phyloP scores from a whole-genome alignment of 2,888 invertebrate species.

The Odiellus spinosus region DNA sequence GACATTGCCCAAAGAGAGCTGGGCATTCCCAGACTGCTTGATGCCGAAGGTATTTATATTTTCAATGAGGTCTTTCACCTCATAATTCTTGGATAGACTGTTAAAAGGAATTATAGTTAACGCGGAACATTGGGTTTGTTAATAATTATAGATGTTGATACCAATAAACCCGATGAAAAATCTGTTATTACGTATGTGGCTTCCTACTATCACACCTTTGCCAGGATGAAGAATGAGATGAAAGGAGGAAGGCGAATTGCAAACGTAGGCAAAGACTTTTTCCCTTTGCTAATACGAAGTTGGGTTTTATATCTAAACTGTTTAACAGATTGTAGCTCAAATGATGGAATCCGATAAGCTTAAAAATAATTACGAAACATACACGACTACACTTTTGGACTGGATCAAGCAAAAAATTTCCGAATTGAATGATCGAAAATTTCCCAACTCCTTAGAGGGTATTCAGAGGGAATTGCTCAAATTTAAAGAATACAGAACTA shows the following conservation, averaged over 20 bases:
- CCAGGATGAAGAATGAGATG: conserved; percentile 95
- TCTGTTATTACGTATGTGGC: conserved; percentile 98
- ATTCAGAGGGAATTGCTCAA: conserved; percentile 67
- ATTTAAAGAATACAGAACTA: conserved; percentile 89
- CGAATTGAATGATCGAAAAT: conserved; percentile 64
- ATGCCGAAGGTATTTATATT: conserved; percentile 72
- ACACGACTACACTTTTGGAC: conserved; percentile 68
- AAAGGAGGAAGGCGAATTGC: conserved; percentile 94
- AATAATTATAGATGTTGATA: conserved; percentile 73
- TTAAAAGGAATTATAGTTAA: too few relatives aligned
- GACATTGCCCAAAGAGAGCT: conserved; percentile 81
- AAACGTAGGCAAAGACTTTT: conserved; percentile 62
- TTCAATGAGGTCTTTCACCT: too few relatives aligned
- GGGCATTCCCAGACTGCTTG: conserved; percentile 79
- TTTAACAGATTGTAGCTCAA: conserved; percentile 86
- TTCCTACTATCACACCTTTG: conserved; percentile 97
- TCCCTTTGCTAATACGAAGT: conserved; percentile 5
- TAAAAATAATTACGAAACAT: conserved; percentile 70
- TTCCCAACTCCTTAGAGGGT: conserved; percentile 87
- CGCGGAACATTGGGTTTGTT: too few relatives aligned
- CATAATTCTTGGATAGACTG: too few relatives aligned
- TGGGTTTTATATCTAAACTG: too few relatives aligned
- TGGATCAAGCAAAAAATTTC: conserved; percentile 81
- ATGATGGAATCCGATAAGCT: conserved; percentile 88
- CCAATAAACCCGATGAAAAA: conserved; percentile 85